phyloP scores from a whole-genome alignment of 2,888 invertebrate genomes.

The Pachydiplax longipennis region DNA sequence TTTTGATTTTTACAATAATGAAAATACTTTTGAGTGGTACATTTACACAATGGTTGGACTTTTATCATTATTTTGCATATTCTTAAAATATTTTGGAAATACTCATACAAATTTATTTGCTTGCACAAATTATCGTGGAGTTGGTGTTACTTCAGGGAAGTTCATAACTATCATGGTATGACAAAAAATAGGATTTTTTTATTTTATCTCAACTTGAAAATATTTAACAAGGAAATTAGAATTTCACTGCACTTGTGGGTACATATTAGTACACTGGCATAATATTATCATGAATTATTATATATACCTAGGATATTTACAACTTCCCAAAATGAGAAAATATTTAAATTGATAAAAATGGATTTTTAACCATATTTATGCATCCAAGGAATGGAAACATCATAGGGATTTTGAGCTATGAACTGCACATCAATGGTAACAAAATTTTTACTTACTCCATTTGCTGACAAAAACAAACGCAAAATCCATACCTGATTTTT shows the following conservation, averaged over 20 bases:
- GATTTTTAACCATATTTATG: neutral
- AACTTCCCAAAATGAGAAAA: neutral
- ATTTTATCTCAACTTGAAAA: conserved; percentile 3
- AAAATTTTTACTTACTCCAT: neutral
- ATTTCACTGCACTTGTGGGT: neutral
- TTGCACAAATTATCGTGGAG: neutral
- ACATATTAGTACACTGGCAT: neutral
- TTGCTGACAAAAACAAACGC: neutral
- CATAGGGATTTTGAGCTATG: neutral
- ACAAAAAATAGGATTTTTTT: neutral
- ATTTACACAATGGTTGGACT: conserved; percentile 27
- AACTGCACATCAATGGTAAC: neutral
- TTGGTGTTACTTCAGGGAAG: conserved; percentile 15
- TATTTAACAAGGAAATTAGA: neutral
- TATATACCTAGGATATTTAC: neutral
- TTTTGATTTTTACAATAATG: conserved; percentile 38
- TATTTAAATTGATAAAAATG: neutral
- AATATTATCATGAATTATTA: neutral
- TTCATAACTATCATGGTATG: conserved; percentile 12
- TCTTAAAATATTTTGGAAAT: conserved; percentile 22
- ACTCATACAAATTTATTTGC: neutral
- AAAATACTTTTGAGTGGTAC: conserved; percentile 37
- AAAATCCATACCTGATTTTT: neutral
- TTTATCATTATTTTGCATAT: conserved; percentile 20
- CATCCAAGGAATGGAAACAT: neutral